phyloP scores from a whole-genome alignment of 1,140 invertebrate genomes.

The Epicauta chinensis region DNA sequence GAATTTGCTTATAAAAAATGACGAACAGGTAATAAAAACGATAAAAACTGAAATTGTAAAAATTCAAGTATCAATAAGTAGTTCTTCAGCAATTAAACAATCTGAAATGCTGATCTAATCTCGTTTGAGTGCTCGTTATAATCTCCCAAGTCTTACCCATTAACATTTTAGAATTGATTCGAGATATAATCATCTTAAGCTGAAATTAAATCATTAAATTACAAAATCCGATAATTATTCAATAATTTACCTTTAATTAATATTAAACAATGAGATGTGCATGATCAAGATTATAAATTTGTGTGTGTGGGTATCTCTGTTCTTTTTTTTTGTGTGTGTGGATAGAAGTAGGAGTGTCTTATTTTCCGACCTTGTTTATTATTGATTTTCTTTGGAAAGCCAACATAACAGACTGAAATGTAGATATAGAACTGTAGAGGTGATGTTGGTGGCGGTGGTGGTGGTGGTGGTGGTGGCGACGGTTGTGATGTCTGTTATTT shows the following conservation, averaged over 20 bases:
- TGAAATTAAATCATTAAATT: not conserved
- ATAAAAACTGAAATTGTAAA: not conserved
- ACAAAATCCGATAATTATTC: no score
- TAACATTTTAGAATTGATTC: not conserved
- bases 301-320: no score
- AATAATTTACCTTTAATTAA: no score
- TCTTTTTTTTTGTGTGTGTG: no score
- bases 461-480: not conserved
- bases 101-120: not conserved
- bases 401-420: constrained; percentile 21
- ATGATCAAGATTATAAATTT: constrained; percentile 3
- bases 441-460: no score
- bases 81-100: not conserved
- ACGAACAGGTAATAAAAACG: constrained; percentile 4
- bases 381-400: constrained; percentile 25
- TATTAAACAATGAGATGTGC: no score
- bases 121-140: not conserved
- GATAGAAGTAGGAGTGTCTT: constrained; percentile 7
- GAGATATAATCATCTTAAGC: not conserved
- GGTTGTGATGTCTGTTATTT: constrained; percentile 21
- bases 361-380: constrained; percentile 26
- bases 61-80: not conserved
- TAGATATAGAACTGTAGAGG: not conserved
- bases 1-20: not conserved
- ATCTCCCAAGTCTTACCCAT: not conserved